Conservation (phyloP, 2,797 vertebrate genomes). For the Argentina silus region DNA sequence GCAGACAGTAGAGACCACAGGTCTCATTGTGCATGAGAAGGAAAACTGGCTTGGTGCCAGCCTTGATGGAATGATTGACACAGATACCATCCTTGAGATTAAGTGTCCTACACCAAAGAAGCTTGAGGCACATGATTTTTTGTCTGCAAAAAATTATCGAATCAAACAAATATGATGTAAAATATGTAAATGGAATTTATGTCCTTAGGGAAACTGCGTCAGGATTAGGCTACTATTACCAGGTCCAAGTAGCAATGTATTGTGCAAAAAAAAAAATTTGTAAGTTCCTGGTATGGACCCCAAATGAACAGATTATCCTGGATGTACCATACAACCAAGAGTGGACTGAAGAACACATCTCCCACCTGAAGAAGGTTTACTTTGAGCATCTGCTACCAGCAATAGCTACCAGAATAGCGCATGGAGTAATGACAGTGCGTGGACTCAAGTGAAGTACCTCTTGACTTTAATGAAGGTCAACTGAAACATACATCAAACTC, state of each 20-base stretch:
- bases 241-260: slow-evolving; percentile 9
- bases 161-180: slow-evolving; percentile 11
- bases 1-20: too few species aligned
- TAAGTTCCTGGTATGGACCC: slow-evolving; percentile 7
- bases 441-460: too few species aligned
- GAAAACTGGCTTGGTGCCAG: too few species aligned
- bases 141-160: slow-evolving; percentile 13
- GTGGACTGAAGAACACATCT: background rate
- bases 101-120: slow-evolving; percentile 14
- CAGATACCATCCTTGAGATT: too few species aligned
- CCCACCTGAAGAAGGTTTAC: slow-evolving; percentile 9
- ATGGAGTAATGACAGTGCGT: slow-evolving; percentile 12
- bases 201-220: slow-evolving; percentile 4
- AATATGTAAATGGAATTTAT: background rate
- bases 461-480: too few species aligned
- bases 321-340: slow-evolving; percentile 8
- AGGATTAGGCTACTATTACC: slow-evolving; percentile 5
- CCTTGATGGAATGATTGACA: too few species aligned
- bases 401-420: slow-evolving; percentile 9
- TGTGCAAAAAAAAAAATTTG: background rate
- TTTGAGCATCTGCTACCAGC: slow-evolving; percentile 13
- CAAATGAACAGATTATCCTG: slow-evolving; percentile 13
- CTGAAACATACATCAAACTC: too few species aligned
- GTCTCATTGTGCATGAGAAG: too few species aligned
- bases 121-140: slow-evolving; percentile 7